A percentile compares a stretch with the other conserved stretches of the same genome.
phyloP scores from a whole-genome alignment of 64 coral and sea anemone species.

The Stichodactyla helianthus region DNA sequence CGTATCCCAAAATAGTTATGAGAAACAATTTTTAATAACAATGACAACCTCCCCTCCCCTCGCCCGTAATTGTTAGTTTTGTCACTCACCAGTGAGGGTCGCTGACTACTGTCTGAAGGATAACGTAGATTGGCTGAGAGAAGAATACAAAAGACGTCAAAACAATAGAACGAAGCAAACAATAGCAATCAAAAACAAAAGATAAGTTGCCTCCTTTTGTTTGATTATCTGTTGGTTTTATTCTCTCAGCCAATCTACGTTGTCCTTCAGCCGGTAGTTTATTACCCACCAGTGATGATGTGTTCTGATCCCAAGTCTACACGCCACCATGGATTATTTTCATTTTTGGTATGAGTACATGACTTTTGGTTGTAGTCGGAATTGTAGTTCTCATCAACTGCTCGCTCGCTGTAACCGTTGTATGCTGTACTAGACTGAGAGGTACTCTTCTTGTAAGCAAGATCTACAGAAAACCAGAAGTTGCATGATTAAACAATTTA shows the following conservation, averaged over 20 bases:
- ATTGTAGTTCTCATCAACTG: slow-evolving; percentile 88
- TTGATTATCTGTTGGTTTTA: too few species aligned
- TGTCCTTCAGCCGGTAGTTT: too few species aligned
- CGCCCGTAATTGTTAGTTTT: background rate
- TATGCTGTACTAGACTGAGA: slow-evolving; percentile 82
- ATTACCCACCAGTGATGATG: slow-evolving; percentile 84
- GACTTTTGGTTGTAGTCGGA: slow-evolving; percentile 53
- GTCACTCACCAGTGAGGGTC: slow-evolving; percentile 35
- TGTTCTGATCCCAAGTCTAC: slow-evolving; percentile 84
- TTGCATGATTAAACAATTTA: background rate
- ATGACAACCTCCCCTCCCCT: too few species aligned
- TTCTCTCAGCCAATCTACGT: too few species aligned
- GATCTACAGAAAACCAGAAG: slow-evolving; percentile 36
- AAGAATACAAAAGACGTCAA: too few species aligned
- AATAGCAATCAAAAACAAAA: too few species aligned
- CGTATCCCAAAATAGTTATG: too few species aligned
- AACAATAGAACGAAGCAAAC: too few species aligned
- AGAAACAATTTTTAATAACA: too few species aligned
- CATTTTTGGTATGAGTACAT: slow-evolving; percentile 85
- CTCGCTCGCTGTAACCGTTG: slow-evolving; percentile 78
- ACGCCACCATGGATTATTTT: slow-evolving; percentile 93
- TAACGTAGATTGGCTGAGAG: too few species aligned
- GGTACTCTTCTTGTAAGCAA: slow-evolving; percentile 73
- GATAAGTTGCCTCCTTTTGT: too few species aligned
- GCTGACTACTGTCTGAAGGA: too few species aligned